Evolutionary conservation across 1,140 invertebrate genomes (phyloP), one percentile per base, ranked within the genome.

Genomic region (Microvelia longipes): DNA sequence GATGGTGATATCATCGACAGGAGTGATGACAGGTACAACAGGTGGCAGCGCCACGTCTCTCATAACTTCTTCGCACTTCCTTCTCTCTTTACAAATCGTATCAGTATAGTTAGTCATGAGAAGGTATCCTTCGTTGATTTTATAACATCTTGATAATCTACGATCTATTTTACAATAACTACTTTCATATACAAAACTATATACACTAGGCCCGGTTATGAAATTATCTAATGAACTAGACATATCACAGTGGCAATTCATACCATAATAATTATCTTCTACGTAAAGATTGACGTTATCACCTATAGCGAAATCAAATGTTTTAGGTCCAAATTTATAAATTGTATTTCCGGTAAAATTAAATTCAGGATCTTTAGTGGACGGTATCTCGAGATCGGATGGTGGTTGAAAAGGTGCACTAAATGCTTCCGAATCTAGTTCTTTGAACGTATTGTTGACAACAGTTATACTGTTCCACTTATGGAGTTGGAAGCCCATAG

Each of bases 311-410:
- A 75, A 75, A 35, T 71, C 71, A 68, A 81, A 80, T 14, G 84
- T 80, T 61, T 84, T 78, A 1, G 83, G 80, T 1, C 60, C 76
- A 2, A 83, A 78, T 0, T 82, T 80, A 69, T 83, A 79, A 2
- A 88, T 81, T 73, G 84, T 83, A 74, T 89, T 88, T 28, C 83
- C 83, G 19, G 79, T 80, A 74, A 88, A 89, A 2, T 82, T 79
- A 69, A 88, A 83, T 72, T 84, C 82, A 19, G 71, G 69, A n/a
- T 62, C 26, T 15, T 60, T 68, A 19, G 19, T 50, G 35, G 35
- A 50, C 5, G 35, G 5, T 50, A 11, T 5, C 35, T 50, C 35
- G 5, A 19, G 19, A 2, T 67, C 71, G 2, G 26, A 13, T 1
- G 60, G 29, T 71, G 72, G 78, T 71, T 75, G 78, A 14, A 64